A percentile compares a stretch with the other conserved stretches of the same genome.
These are phyloP conservation scores for Nudaria mundana DNA, from an alignment of 2,888 invertebrate genomes.

Conservation along the genomic window DNA sequence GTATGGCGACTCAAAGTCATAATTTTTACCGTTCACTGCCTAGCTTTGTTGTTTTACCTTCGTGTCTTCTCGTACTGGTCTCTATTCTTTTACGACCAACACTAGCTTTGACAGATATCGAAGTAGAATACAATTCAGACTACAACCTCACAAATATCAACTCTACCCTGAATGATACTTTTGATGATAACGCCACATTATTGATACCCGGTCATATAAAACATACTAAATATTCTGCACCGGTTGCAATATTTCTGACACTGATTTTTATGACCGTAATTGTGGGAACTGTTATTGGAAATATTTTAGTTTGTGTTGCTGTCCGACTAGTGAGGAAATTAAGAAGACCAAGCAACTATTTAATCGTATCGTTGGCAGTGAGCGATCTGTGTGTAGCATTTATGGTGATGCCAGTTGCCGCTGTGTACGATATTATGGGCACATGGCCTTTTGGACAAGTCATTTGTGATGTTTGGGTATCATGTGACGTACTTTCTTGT, in stretches of 20 bases:
- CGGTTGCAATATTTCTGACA: slow-evolving; percentile 84
- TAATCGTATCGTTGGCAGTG: slow-evolving; percentile 96
- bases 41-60: slow-evolving; percentile 80
- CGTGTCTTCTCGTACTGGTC: slow-evolving; percentile 74
- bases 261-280: slow-evolving; percentile 88
- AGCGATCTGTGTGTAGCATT: slow-evolving; percentile 98
- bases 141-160: slow-evolving; percentile 53
- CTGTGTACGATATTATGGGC: slow-evolving; percentile 95
- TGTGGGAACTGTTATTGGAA: slow-evolving; percentile 91
- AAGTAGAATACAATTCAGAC: slow-evolving; percentile 40
- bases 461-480: slow-evolving; percentile 97
- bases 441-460: slow-evolving; percentile 96
- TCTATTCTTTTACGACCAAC: slow-evolving; percentile 57
- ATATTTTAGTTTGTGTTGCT: slow-evolving; percentile 96
- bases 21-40: slow-evolving; percentile 72
- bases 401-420: slow-evolving; percentile 98
- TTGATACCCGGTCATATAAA: slow-evolving; percentile 52
- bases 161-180: slow-evolving; percentile 59
- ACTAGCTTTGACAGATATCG: slow-evolving; percentile 53
- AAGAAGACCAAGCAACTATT: slow-evolving; percentile 93
- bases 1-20: slow-evolving; percentile 77
- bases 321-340: slow-evolving; percentile 96
- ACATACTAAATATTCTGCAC: slow-evolving; percentile 67
- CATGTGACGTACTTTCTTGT: slow-evolving; percentile 97
- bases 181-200: slow-evolving; percentile 52